phyloP scores from a whole-genome alignment of 1,140 invertebrate species.

The Drosophila tropicalis region DNA sequence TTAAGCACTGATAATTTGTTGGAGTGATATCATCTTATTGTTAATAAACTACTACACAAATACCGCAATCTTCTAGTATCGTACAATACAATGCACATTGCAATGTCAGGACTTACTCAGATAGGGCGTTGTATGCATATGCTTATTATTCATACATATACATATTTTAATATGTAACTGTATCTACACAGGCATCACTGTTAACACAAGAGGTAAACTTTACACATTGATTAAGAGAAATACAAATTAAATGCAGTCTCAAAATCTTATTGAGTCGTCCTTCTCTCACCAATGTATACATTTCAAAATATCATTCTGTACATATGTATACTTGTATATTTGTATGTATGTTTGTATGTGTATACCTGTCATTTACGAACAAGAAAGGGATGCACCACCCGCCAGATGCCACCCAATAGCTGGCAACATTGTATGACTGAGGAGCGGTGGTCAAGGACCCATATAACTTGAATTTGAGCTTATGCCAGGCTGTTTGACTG shows the following conservation, averaged over 20 bases:
- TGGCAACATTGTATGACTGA: slow-evolving; percentile 53
- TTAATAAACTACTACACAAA: no score
- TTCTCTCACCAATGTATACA: neutral
- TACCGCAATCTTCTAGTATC: neutral
- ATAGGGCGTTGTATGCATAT: slow-evolving; percentile 24
- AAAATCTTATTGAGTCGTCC: slow-evolving; percentile 19
- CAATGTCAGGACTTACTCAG: slow-evolving; percentile 45
- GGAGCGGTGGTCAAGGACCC: slow-evolving; percentile 12
- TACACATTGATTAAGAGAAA: slow-evolving; percentile 55
- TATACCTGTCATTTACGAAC: no score
- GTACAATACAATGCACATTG: slow-evolving; percentile 36
- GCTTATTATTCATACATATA: neutral
- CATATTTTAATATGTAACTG: neutral
- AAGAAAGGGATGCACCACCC: no score
- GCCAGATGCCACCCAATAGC: neutral
- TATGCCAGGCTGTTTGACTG: slow-evolving; percentile 19
- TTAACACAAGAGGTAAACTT: slow-evolving; percentile 27
- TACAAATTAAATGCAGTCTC: slow-evolving; percentile 73
- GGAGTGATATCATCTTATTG: neutral
- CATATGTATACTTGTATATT: no score
- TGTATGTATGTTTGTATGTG: no score
- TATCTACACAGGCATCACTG: neutral
- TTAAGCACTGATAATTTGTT: slow-evolving; percentile 19
- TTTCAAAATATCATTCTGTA: neutral
- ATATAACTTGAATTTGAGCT: slow-evolving; percentile 15